Conservation (phyloP, 2,113 vertebrate species). For the Mormyrus lacerda region DNA sequence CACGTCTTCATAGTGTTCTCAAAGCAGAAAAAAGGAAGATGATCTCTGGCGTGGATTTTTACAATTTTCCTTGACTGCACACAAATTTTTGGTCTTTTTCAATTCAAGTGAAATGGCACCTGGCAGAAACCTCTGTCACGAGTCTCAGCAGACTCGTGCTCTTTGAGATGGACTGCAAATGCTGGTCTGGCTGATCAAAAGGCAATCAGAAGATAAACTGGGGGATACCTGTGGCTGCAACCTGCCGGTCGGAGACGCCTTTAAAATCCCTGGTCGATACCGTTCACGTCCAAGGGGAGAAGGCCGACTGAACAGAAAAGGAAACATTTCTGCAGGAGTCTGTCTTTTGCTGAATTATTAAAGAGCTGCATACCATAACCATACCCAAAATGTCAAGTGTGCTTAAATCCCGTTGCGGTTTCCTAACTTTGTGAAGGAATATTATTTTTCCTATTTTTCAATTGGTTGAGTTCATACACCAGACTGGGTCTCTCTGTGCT, state of each 20-base stretch:
- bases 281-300: background rate
- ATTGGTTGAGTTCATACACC: background rate
- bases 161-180: background rate
- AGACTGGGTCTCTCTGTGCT: background rate
- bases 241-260: background rate
- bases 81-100: background rate
- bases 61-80: background rate
- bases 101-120: background rate
- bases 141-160: background rate
- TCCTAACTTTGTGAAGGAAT: background rate
- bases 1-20: background rate
- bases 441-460: background rate
- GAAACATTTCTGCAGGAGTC: constrained; percentile 9
- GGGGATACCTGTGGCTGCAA: background rate
- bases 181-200: background rate
- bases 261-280: constrained; percentile 2
- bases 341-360: constrained; percentile 9
- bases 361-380: background rate
- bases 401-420: background rate
- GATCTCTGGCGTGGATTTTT: background rate
- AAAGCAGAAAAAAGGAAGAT: background rate
- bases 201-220: background rate
- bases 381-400: background rate
- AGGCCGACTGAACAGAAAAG: background rate
- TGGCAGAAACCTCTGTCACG: background rate